Evolutionary conservation across 2,888 invertebrate genomes (phyloP).

Genomic region (Diaperis boleti): DNA sequence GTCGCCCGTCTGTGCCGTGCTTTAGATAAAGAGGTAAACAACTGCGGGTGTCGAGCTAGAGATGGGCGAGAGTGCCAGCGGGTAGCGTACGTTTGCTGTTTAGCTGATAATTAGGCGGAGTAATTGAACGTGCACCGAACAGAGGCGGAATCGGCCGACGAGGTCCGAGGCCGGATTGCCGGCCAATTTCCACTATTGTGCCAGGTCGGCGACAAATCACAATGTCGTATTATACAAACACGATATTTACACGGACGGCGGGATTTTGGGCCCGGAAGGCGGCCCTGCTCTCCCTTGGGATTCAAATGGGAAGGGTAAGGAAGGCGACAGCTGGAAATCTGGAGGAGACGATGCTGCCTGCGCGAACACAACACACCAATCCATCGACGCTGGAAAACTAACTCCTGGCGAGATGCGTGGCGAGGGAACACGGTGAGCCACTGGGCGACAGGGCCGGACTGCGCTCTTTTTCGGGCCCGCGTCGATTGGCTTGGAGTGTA

Average conservation of each 20-base stretch:
- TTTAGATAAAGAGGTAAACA: constrained; percentile 49
- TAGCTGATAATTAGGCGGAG: constrained; percentile 62
- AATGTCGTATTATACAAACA: constrained; percentile 22
- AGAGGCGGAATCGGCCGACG: constrained; percentile 50
- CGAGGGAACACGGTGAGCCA: constrained; percentile 23
- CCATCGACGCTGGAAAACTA: constrained; percentile 35
- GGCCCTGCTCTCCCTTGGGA: not conserved
- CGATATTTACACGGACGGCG: constrained; percentile 28
- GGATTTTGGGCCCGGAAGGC: not conserved
- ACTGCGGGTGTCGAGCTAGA: constrained; percentile 43
- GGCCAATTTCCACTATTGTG: constrained; percentile 57
- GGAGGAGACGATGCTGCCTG: constrained; percentile 1
- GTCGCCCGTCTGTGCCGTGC: constrained; percentile 28
- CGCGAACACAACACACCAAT: constrained; percentile 25
- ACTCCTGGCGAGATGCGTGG: constrained; percentile 35
- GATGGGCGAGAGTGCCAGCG: constrained; percentile 50
- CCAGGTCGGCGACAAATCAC: constrained; percentile 58
- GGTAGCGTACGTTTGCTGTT: constrained; percentile 61
- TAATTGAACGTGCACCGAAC: constrained; percentile 61
- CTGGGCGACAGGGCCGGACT: constrained; percentile 24
- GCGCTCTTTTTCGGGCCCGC: not conserved
- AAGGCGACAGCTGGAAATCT: not conserved
- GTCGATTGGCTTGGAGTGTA: too few species aligned
- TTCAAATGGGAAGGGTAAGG: not conserved
- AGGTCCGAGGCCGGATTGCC: constrained; percentile 48